Evolutionary conservation across 2,797 vertebrate genomes (phyloP), one percentile per base, ranked within the genome.

Genomic region (Argyrosomus regius): DNA sequence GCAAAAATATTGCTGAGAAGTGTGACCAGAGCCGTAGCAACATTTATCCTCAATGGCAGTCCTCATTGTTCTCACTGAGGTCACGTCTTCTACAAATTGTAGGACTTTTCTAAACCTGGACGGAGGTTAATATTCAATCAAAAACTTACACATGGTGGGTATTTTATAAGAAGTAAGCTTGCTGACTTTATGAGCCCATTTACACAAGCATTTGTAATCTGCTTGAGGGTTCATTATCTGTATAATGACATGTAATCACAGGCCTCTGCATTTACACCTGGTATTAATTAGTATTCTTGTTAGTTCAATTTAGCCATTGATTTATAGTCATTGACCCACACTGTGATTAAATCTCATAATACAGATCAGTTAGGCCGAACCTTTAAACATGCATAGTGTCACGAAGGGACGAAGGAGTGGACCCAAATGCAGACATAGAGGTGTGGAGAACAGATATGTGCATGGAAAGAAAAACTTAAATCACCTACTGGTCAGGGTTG

Each of bases 1-100:
- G 59, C 49, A 62, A 67, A 83, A 85, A 82, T 54, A 72, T 71
- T 73, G 56, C 59, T 48, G 53, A 69, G 45, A 76, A 80, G 81
- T 71, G 76, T 3, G 3, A 48, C 24, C 41, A 20, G 50, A 24
- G 41, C 17, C 20, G 1, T 13, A 13, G 31, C 45, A 43, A 17
- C 72, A 3, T 17, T 24, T 60, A 54, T 59, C 13, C 1, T 72
- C 46, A 60, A 6, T 11, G 24, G n/a, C 41, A 28, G 50, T 14
- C 63, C 39, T 45, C n/a, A 16, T 8, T 48, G 62, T 69, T 45
- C 50, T 83, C 53, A 14, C 26, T n/a, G 43, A 73, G 49, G 68
- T 81, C 67, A 26, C 7, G 24, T 66, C 46, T 66, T 69, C 22
- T 53, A 13, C 28, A 7, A 41, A 50, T 20, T 10, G 9, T 48